A percentile compares a stretch with the other conserved stretches of the same genome.
Evolutionary conservation across 2,888 invertebrate genomes (phyloP).

Genomic region (Dascillus cervinus): DNA sequence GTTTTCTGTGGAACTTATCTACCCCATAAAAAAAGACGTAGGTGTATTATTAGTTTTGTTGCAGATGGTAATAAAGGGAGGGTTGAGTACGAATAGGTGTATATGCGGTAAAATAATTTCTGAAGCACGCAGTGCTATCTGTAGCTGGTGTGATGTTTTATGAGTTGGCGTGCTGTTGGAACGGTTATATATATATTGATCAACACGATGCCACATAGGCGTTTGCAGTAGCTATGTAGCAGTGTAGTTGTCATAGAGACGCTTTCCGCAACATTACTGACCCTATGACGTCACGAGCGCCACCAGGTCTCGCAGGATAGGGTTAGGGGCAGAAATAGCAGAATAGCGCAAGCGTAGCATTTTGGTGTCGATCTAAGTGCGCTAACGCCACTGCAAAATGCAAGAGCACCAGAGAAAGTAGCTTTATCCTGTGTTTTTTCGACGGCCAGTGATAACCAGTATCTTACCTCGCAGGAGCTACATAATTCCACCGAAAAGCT

Average conservation of each 20-base stretch:
- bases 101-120: too few species aligned
- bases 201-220: constrained; percentile 6
- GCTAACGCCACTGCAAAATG: constrained; percentile 10
- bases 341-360: constrained; percentile 11
- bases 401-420: constrained; percentile 2
- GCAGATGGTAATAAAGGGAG: too few species aligned
- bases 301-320: constrained; percentile 48
- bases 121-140: too few species aligned
- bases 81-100: too few species aligned
- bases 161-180: too few species aligned
- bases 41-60: too few species aligned
- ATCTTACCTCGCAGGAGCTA: constrained; percentile 6
- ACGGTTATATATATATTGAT: constrained; percentile 11
- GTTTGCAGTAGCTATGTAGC: constrained; percentile 20
- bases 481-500: background rate
- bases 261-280: constrained; percentile 41
- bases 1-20: too few species aligned
- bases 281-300: constrained; percentile 38
- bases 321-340: constrained; percentile 45
- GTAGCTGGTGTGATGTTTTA: too few species aligned
- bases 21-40: too few species aligned
- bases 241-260: constrained; percentile 35
- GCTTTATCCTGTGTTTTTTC: constrained; percentile 1
- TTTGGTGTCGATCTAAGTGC: constrained; percentile 16
- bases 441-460: constrained; percentile 1